These are phyloP conservation scores for Exocentrus adspersus DNA, from an alignment of 2,888 invertebrate genomes.

Conservation along the genomic window DNA sequence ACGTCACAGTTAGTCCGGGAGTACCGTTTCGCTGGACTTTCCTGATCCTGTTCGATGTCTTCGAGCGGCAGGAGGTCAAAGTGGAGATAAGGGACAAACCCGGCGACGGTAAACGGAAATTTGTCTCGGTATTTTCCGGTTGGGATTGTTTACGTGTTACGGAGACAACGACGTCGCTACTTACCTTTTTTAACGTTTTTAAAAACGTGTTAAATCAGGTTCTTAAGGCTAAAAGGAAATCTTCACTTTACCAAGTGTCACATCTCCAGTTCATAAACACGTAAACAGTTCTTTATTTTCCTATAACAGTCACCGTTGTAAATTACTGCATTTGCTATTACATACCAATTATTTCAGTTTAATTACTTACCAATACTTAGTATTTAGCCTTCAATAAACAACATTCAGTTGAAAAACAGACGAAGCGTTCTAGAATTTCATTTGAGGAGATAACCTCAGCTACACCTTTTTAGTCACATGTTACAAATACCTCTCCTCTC, in stretches of 20 bases:
- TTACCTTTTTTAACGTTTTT: background rate
- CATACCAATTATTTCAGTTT: too few relatives aligned
- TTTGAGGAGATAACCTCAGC: conserved; percentile 18
- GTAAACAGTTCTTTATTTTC: too few relatives aligned
- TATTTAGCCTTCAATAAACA: background rate
- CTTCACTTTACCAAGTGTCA: background rate
- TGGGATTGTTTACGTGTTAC: background rate
- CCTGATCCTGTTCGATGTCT: conserved; percentile 6
- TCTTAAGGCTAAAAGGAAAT: background rate
- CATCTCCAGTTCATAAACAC: too few relatives aligned
- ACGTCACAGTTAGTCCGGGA: conserved; percentile 15
- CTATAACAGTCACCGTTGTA: background rate
- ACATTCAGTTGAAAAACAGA: background rate
- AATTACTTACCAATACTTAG: too few relatives aligned
- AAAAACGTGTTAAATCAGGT: background rate
- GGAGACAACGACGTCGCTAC: background rate
- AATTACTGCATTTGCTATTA: too few relatives aligned
- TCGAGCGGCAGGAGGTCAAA: conserved; percentile 21
- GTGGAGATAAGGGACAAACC: conserved; percentile 12
- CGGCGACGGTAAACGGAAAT: conserved; percentile 5
- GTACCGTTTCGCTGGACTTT: background rate
- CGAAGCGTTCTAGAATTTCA: conserved; percentile 2
- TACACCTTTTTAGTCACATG: conserved; percentile 26
- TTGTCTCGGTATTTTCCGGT: conserved; percentile 6
- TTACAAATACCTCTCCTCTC: conserved; percentile 19